Conservation (phyloP, 1,140 invertebrate genomes). For the Cheumatopsyche charites region DNA sequence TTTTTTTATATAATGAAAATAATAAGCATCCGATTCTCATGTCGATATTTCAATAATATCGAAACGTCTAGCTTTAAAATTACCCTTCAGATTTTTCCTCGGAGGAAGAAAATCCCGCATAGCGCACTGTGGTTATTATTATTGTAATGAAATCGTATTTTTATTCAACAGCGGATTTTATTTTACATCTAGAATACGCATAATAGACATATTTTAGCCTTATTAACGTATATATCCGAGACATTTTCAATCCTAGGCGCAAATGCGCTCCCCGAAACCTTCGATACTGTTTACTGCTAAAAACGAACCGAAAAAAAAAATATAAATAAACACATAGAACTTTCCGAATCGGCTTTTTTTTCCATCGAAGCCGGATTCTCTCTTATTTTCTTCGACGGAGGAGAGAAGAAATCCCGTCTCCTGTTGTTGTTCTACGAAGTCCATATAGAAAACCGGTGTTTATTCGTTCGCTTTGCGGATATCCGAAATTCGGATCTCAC, state of each 20-base stretch:
- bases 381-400: background rate
- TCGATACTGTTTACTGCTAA: conserved; percentile 7
- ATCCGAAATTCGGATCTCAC: conserved; percentile 19
- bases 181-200: no score
- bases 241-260: background rate
- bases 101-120: no score
- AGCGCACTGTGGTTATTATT: background rate
- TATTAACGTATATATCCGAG: background rate
- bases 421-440: background rate
- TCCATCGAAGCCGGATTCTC: background rate
- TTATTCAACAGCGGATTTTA: conserved; percentile 1
- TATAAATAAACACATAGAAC: no score
- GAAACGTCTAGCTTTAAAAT: no score
- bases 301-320: no score
- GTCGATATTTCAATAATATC: no score
- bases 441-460: conserved; percentile 4
- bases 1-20: no score
- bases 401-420: no score
- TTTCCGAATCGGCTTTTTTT: background rate
- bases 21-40: no score
- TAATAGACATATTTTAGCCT: background rate
- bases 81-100: no score
- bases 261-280: background rate
- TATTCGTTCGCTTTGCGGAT: conserved; percentile 22
- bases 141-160: conserved; percentile 25